Conservation (phyloP, 2,113 vertebrate genomes). For the Peucedramus taeniatus region DNA sequence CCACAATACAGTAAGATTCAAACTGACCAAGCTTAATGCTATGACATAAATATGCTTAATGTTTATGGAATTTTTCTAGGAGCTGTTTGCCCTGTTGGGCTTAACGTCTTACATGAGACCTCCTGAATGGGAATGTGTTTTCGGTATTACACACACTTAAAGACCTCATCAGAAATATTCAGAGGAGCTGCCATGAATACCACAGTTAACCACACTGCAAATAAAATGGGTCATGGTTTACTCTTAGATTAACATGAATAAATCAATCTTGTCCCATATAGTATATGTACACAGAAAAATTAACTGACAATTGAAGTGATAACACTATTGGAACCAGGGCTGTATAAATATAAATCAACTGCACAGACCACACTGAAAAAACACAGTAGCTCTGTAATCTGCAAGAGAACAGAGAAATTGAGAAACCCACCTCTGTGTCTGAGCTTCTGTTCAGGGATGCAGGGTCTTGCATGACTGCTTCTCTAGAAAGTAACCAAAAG, state of each 20-base stretch:
- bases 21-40: constrained; percentile 67
- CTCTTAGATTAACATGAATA: constrained; percentile 29
- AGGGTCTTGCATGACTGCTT: not conserved
- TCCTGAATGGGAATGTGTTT: constrained; percentile 74
- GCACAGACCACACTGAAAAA: not conserved
- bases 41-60: constrained; percentile 75
- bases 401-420: constrained; percentile 37
- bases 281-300: constrained; percentile 32
- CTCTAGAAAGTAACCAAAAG: not conserved
- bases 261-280: constrained; percentile 28
- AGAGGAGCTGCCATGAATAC: constrained; percentile 61
- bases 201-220: constrained; percentile 21
- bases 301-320: constrained; percentile 58
- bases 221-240: constrained; percentile 56
- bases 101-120: constrained; percentile 33
- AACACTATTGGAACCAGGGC: not conserved
- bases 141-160: constrained; percentile 57
- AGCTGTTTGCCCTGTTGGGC: constrained; percentile 43
- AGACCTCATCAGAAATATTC: constrained; percentile 68
- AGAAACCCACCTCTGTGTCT: not conserved
- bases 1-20: constrained; percentile 72
- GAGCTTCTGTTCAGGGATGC: not conserved
- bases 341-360: not conserved
- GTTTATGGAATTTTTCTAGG: constrained; percentile 72
- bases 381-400: not conserved